These are phyloP conservation scores for Anguilla japonica DNA, from an alignment of 2,113 vertebrate species.

Conservation along the genomic window DNA sequence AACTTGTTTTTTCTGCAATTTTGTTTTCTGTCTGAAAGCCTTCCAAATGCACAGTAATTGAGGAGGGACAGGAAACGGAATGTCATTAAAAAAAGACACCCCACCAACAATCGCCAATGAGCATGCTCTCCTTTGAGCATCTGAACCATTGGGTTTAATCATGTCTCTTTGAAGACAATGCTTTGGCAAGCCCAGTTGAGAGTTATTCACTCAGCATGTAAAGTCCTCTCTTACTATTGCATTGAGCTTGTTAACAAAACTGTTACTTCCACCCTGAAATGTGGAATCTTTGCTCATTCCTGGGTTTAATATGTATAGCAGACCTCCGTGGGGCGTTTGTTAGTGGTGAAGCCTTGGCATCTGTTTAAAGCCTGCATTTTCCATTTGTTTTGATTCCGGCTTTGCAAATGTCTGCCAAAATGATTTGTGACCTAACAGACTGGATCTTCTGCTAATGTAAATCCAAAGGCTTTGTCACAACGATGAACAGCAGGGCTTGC, in stretches of 20 bases:
- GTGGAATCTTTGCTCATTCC: constrained; percentile 11
- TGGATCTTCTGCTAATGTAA: constrained; percentile 36
- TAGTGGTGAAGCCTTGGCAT: background rate
- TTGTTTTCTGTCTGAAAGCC: constrained; percentile 33
- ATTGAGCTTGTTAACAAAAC: constrained; percentile 27
- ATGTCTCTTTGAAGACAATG: constrained; percentile 29
- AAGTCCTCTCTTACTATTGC: constrained; percentile 21
- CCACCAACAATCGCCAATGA: background rate
- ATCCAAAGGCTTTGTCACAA: constrained; percentile 25
- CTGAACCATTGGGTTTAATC: constrained; percentile 2
- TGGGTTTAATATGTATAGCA: constrained; percentile 27
- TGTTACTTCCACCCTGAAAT: constrained; percentile 39
- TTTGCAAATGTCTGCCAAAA: constrained; percentile 29
- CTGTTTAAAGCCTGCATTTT: constrained; percentile 13
- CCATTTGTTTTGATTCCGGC: constrained; percentile 12
- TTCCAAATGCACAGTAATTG: constrained; percentile 34
- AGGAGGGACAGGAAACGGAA: constrained; percentile 26
- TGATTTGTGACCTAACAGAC: constrained; percentile 50
- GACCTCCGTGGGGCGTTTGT: constrained; percentile 45
- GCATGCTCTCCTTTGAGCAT: background rate
- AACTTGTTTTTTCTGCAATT: constrained; percentile 41
- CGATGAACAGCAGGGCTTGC: constrained; percentile 6
- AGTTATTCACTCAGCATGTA: constrained; percentile 46
- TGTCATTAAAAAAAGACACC: constrained; percentile 18
- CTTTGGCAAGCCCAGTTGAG: constrained; percentile 39